Conservation (phyloP, 2,113 vertebrate species). For the Cyprinodon brontotheroides region DNA sequence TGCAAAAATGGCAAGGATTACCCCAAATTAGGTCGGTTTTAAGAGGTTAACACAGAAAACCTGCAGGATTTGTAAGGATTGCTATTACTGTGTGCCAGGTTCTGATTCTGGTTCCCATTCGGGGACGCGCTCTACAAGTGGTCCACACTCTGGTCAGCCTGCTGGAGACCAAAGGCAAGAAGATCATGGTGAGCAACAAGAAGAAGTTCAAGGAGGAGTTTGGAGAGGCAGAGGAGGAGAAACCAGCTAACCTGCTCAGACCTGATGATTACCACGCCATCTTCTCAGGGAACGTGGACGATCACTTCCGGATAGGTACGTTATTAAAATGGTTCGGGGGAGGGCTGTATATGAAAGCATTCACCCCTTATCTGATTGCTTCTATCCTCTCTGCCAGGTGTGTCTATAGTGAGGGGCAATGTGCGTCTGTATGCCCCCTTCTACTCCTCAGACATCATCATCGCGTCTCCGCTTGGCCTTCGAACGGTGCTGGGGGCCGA, state of each 20-base stretch:
- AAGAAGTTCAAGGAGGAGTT: conserved; percentile 94
- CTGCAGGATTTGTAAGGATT: not conserved
- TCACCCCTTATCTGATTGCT: not conserved
- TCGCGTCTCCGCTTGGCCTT: conserved; percentile 93
- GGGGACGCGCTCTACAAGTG: conserved; percentile 86
- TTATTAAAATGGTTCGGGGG: not conserved
- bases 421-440: conserved; percentile 94
- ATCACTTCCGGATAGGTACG: conserved; percentile 96
- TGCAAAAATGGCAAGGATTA: too few relatives aligned
- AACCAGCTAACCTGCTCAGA: conserved; percentile 84
- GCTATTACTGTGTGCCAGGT: conserved; percentile 77
- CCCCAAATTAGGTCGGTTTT: too few relatives aligned
- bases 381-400: conserved; percentile 71
- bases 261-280: conserved; percentile 92
- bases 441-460: conserved; percentile 95
- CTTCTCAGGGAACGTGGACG: conserved; percentile 95
- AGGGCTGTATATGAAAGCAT: not conserved
- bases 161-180: conserved; percentile 85
- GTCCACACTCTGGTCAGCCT: conserved; percentile 88
- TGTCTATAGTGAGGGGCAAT: conserved; percentile 88
- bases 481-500: conserved; percentile 91
- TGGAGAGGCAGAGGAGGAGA: conserved; percentile 84
- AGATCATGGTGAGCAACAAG: conserved; percentile 92
- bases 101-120: conserved; percentile 91
- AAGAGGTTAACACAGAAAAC: not conserved